Evolutionary conservation across 1,140 invertebrate genomes (phyloP).

Genomic region (Caenorhabditis tropicalis): DNA sequence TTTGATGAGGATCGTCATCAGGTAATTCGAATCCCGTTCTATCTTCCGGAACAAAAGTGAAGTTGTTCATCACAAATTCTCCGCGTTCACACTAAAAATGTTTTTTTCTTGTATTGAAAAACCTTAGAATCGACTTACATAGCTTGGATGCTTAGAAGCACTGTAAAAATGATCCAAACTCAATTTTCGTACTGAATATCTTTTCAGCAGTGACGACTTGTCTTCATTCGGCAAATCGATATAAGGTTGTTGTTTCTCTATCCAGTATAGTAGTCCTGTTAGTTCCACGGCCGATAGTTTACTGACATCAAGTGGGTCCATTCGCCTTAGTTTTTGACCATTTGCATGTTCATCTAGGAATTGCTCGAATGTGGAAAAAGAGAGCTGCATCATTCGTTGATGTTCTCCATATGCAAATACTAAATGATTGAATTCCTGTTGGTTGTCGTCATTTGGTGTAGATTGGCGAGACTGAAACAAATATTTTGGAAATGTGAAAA

Average conservation of each 20-base stretch:
- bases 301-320: conserved; percentile 54
- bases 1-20: conserved; percentile 48
- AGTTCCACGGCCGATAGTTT: conserved; percentile 55
- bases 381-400: conserved; percentile 55
- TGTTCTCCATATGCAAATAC: conserved; percentile 47
- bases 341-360: conserved; percentile 50
- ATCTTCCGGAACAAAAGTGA: conserved; percentile 51
- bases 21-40: conserved; percentile 52
- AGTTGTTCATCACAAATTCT: conserved; percentile 58
- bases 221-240: conserved; percentile 42
- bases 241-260: conserved; percentile 58
- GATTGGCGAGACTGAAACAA: background rate
- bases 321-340: conserved; percentile 46
- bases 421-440: conserved; percentile 42
- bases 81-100: background rate
- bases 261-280: conserved; percentile 57
- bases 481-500: background rate
- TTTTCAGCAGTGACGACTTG: conserved; percentile 33
- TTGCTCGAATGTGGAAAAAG: conserved; percentile 49
- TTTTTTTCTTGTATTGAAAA: background rate
- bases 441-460: conserved; percentile 16
- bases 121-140: background rate
- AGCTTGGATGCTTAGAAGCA: conserved; percentile 50
- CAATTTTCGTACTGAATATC: conserved; percentile 56
- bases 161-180: conserved; percentile 59